A percentile compares a stretch with the other conserved stretches of the same genome.
Conservation (phyloP, 2,888 invertebrate species). For the Molorchus minor region DNA sequence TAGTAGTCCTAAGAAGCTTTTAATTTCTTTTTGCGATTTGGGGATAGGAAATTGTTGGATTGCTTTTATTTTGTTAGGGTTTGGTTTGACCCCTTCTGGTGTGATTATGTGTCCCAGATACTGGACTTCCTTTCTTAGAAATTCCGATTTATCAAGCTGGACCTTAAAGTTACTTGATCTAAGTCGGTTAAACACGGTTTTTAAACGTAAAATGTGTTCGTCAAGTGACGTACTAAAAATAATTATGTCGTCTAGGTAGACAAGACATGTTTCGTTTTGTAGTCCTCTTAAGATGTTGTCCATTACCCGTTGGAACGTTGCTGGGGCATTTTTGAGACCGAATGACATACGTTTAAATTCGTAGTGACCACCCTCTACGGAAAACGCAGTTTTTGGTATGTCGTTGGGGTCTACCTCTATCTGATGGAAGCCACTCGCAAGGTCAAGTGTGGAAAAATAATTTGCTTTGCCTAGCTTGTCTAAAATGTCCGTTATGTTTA, state of each 20-base stretch:
- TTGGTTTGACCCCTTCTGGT: conserved; percentile 29
- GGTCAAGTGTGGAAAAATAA: conserved; percentile 46
- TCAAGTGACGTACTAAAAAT: conserved; percentile 46
- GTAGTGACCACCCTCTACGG: conserved; percentile 41
- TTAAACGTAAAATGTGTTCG: conserved; percentile 44
- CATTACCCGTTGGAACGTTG: conserved; percentile 48
- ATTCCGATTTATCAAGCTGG: conserved; percentile 32
- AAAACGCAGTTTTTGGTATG: conserved; percentile 47
- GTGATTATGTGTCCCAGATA: conserved; percentile 38
- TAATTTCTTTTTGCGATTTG: conserved; percentile 40
- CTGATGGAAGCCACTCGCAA: conserved; percentile 47
- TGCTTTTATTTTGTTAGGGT: not conserved
- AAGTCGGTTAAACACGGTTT: conserved; percentile 33
- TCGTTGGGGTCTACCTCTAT: conserved; percentile 40
- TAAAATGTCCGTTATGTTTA: conserved; percentile 40
- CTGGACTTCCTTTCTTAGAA: conserved; percentile 32
- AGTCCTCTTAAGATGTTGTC: conserved; percentile 41
- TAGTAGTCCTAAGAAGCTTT: conserved; percentile 38
- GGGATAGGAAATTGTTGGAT: conserved; percentile 29
- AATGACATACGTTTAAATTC: conserved; percentile 47
- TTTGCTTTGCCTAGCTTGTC: conserved; percentile 43
- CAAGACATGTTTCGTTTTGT: conserved; percentile 24
- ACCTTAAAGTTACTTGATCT: conserved; percentile 31
- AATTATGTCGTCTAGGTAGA: conserved; percentile 40
- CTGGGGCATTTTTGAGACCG: conserved; percentile 45